Evolutionary conservation across 2,888 invertebrate genomes (phyloP).

Genomic region (Steinernema scapterisci): DNA sequence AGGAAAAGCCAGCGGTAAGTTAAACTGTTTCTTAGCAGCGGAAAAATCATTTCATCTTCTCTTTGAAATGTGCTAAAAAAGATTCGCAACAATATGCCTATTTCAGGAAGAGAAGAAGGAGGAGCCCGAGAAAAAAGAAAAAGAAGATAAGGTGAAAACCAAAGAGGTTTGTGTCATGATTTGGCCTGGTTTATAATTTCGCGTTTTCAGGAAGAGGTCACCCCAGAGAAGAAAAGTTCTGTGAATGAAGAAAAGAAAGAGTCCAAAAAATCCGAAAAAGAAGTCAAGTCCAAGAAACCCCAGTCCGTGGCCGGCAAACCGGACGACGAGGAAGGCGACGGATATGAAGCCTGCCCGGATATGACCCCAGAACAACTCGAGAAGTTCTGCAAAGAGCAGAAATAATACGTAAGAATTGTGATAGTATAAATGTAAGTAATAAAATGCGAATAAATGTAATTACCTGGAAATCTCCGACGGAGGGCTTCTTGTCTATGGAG

Average conservation of each 20-base stretch:
- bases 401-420: background rate
- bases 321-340: background rate
- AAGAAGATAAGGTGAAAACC: background rate
- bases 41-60: no score
- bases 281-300: background rate
- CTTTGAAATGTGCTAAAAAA: no score
- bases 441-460: background rate
- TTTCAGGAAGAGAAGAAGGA: background rate
- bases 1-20: no score
- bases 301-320: background rate
- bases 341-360: conserved; percentile 15
- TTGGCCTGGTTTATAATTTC: background rate
- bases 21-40: no score
- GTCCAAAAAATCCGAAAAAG: background rate
- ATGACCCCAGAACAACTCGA: conserved; percentile 18
- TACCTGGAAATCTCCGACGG: conserved; percentile 23
- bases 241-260: background rate
- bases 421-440: background rate
- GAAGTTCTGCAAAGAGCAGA: conserved; percentile 22
- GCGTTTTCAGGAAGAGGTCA: background rate
- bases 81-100: no score
- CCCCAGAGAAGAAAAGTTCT: background rate
- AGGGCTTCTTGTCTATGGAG: conserved; percentile 8
- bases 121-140: background rate
- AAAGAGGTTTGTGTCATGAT: background rate